A percentile compares a stretch with the other conserved stretches of the same genome.
Conservation (phyloP, 1,140 invertebrate species). For the Sweltsa coloradensis region DNA sequence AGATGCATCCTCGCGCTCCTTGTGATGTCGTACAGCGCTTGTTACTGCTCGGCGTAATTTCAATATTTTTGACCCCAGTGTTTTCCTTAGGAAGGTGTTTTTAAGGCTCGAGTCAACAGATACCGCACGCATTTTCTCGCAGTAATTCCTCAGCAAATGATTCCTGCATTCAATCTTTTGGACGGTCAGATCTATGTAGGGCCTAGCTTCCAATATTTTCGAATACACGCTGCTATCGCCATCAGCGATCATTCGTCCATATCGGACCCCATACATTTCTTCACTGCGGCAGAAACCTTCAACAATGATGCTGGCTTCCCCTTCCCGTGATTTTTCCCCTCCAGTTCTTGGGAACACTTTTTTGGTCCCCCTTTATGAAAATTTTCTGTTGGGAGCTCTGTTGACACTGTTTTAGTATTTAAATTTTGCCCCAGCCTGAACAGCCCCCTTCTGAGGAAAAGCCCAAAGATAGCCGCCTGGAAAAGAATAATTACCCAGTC, state of each 20-base stretch:
- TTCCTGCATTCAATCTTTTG: conserved; percentile 23
- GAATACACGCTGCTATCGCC: conserved; percentile 24
- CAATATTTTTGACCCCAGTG: conserved; percentile 12
- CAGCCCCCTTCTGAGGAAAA: too few species aligned
- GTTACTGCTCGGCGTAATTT: conserved; percentile 14
- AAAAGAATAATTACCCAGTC: too few species aligned
- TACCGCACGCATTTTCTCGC: conserved; percentile 9
- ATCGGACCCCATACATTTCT: conserved; percentile 21
- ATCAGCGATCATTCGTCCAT: conserved; percentile 23
- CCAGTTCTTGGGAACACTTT: too few species aligned
- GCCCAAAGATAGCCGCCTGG: too few species aligned
- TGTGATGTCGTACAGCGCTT: conserved; percentile 9
- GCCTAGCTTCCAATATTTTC: conserved; percentile 16
- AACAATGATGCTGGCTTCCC: conserved; percentile 3
- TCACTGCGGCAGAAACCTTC: conserved; percentile 7
- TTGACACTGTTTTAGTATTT: too few species aligned
- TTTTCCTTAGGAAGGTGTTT: conserved; percentile 5
- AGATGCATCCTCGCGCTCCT: background rate
- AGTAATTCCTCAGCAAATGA: conserved; percentile 13
- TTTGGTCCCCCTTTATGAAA: too few species aligned
- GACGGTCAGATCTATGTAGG: conserved; percentile 14
- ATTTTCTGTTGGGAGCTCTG: too few species aligned
- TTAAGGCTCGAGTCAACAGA: conserved; percentile 1
- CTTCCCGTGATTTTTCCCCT: too few species aligned
- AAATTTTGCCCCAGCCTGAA: too few species aligned